Evolutionary conservation across 2,113 vertebrate species (phyloP).

Genomic region (Ovis canadensis): DNA sequence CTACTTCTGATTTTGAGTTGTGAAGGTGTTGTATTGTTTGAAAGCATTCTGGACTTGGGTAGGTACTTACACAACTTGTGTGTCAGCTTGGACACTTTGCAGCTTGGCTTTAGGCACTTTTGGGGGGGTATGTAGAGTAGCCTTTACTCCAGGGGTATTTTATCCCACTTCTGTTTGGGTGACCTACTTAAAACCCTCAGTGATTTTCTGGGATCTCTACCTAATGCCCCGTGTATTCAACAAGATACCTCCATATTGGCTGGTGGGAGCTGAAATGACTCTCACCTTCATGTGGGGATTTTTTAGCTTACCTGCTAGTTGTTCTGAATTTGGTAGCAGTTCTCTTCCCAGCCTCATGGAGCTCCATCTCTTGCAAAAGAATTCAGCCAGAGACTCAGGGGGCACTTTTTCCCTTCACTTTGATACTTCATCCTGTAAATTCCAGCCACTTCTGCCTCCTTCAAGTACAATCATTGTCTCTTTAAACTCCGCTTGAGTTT

Average conservation of each 20-base stretch:
- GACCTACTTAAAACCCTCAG: not conserved
- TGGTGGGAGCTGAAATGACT: not conserved
- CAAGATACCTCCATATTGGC: no score
- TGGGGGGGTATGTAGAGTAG: rapidly evolving
- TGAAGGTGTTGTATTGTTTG: not conserved
- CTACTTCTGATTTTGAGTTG: not conserved
- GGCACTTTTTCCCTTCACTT: not conserved
- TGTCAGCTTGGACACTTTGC: not conserved
- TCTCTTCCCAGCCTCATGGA: not conserved
- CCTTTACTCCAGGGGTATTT: not conserved
- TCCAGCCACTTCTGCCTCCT: no score
- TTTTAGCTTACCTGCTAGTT: not conserved
- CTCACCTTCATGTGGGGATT: not conserved
- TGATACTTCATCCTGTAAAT: no score
- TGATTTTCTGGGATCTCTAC: not conserved
- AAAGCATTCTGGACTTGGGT: not conserved
- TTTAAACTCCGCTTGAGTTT: not conserved
- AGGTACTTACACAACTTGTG: rapidly evolving
- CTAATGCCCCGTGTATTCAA: not conserved
- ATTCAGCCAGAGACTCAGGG: not conserved
- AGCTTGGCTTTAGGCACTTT: not conserved
- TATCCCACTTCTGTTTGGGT: not conserved
- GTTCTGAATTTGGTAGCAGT: not conserved
- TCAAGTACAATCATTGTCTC: rapidly evolving
- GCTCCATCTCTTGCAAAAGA: not conserved